Conservation (phyloP, 2,888 invertebrate genomes). For the Cephus nigrinus region DNA sequence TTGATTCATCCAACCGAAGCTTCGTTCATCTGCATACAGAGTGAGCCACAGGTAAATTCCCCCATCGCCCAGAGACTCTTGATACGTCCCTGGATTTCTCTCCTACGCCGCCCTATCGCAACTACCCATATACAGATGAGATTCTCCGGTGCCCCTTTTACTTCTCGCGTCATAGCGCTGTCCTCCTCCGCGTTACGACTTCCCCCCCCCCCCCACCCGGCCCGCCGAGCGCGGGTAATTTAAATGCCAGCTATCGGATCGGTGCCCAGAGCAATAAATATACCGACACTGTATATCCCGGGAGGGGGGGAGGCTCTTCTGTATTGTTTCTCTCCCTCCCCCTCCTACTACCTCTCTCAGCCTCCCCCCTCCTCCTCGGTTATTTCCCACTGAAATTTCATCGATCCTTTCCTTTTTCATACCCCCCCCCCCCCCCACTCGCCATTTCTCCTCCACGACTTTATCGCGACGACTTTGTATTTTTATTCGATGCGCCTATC, state of each 20-base stretch:
- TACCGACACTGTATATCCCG: neutral
- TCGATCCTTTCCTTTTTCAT: neutral
- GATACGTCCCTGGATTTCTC: neutral
- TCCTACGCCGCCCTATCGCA: neutral
- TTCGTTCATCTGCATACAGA: too few species aligned
- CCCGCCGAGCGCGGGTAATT: constrained; percentile 25
- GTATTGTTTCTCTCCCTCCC: constrained; percentile 22
- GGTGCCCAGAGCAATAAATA: neutral
- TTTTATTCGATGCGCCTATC: too few species aligned
- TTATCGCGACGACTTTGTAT: too few species aligned
- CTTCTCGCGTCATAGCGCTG: neutral
- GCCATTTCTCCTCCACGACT: neutral
- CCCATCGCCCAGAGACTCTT: neutral
- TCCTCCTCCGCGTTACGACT: neutral
- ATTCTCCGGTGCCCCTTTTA: neutral
- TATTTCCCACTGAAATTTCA: constrained; percentile 20
- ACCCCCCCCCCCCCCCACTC: neutral
- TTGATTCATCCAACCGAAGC: too few species aligned
- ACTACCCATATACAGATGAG: neutral
- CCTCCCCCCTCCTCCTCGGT: constrained; percentile 15
- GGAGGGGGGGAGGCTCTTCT: constrained; percentile 17
- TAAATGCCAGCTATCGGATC: constrained; percentile 32
- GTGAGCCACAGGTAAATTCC: too few species aligned
- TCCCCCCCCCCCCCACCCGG: neutral
- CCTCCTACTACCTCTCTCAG: constrained; percentile 11